Percentiles rank a stretch among this genome's conserved stretches.
phyloP scores from a whole-genome alignment of 2,113 vertebrate genomes.

The Brienomyrus brachyistius region DNA sequence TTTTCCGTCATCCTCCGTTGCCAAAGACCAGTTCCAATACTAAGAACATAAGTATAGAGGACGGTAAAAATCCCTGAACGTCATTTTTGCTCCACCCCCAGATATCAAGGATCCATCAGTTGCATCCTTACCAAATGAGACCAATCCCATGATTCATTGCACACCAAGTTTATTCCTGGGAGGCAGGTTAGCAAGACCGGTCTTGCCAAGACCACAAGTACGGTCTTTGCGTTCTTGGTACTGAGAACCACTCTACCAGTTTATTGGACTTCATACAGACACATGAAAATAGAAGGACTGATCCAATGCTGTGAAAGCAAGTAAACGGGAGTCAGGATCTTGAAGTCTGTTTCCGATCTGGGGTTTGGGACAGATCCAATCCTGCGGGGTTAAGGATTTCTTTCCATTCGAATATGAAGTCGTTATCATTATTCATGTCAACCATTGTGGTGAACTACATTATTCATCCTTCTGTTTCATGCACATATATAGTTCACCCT shows the following conservation, averaged over 20 bases:
- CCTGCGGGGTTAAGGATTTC: not conserved
- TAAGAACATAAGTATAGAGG: not conserved
- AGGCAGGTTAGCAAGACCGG: not conserved
- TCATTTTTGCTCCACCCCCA: not conserved
- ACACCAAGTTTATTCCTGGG: not conserved
- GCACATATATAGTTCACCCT: not conserved
- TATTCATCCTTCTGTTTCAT: not conserved
- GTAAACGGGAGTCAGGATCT: not conserved
- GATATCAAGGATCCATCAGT: not conserved
- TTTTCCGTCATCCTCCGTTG: not conserved
- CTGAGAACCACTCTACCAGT: not conserved
- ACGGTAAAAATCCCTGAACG: not conserved
- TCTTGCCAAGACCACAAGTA: not conserved
- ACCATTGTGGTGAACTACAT: not conserved
- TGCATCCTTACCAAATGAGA: not conserved
- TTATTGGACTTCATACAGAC: not conserved
- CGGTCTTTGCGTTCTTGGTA: not conserved
- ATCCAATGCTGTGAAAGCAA: not conserved
- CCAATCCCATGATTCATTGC: not conserved
- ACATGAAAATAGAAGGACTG: not conserved
- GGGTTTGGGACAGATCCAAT: not conserved
- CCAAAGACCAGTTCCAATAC: not conserved
- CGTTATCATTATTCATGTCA: not conserved
- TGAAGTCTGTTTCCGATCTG: not conserved
- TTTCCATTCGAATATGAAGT: not conserved